phyloP scores from a whole-genome alignment of 2,113 vertebrate genomes.

The Okapia johnstoni region DNA sequence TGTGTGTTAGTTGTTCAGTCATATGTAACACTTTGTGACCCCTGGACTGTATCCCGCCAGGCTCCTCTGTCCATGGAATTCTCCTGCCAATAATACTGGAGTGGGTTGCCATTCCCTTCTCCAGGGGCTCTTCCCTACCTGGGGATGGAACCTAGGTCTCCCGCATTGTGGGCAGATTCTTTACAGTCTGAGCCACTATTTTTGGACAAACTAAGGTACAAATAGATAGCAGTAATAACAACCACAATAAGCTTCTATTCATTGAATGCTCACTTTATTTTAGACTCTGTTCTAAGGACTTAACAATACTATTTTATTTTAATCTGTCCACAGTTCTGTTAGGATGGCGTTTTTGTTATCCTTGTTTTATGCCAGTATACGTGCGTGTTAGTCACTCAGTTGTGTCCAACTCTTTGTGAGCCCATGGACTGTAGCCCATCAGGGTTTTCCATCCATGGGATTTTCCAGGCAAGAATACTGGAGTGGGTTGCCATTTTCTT shows the following conservation, averaged over 20 bases:
- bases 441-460: neutral
- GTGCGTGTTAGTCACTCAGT: neutral
- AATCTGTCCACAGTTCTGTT: neutral
- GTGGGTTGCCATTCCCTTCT: neutral
- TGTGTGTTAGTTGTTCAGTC: neutral
- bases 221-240: neutral
- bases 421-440: fast-evolving
- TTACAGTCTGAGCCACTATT: neutral
- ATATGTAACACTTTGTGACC: neutral
- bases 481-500: neutral
- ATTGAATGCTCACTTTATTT: neutral
- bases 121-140: neutral
- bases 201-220: neutral
- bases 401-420: neutral
- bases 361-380: neutral
- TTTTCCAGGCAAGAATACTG: neutral
- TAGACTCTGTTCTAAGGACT: neutral
- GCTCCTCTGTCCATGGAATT: neutral
- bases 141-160: neutral
- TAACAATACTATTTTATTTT: neutral
- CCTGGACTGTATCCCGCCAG: neutral
- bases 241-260: neutral
- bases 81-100: neutral
- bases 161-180: neutral
- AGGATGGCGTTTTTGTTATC: neutral